Evolutionary conservation across 2,888 invertebrate species (phyloP).

Genomic region (Mechanitis mazaeus): DNA sequence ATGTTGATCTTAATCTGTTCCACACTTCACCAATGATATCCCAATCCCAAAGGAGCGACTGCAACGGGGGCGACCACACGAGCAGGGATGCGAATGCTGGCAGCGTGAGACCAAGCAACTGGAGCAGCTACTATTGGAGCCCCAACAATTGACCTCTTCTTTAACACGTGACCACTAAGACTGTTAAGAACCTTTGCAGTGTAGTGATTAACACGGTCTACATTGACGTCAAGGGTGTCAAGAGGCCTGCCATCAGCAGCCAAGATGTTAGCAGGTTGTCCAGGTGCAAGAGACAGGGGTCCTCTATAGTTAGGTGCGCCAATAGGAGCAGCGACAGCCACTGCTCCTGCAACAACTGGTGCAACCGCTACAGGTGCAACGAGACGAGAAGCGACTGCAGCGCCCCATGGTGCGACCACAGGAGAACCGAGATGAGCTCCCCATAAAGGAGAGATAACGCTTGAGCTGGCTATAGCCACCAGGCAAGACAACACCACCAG

Average conservation of each 20-base stretch:
- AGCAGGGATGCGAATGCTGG: slow-evolving; percentile 32
- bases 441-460: slow-evolving; percentile 40
- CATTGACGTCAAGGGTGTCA: slow-evolving; percentile 67
- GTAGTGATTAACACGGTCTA: slow-evolving; percentile 62
- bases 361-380: slow-evolving; percentile 41
- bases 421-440: slow-evolving; percentile 11
- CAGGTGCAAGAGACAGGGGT: slow-evolving; percentile 64
- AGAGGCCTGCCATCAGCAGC: slow-evolving; percentile 68
- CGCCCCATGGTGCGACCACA: slow-evolving; percentile 25
- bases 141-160: slow-evolving; percentile 59
- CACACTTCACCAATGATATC: slow-evolving; percentile 47
- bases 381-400: slow-evolving; percentile 41
- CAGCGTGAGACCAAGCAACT: slow-evolving; percentile 34
- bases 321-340: slow-evolving; percentile 31
- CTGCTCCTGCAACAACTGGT: slow-evolving; percentile 37
- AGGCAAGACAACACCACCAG: slow-evolving; percentile 80
- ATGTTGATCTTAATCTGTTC: slow-evolving; percentile 28
- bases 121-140: slow-evolving; percentile 40
- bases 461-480: slow-evolving; percentile 75
- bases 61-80: slow-evolving; percentile 27
- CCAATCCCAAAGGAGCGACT: slow-evolving; percentile 32
- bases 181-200: slow-evolving; percentile 58
- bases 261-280: slow-evolving; percentile 65
- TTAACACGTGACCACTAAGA: slow-evolving; percentile 51
- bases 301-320: slow-evolving; percentile 62